Base-by-base conservation (phyloP, 1,140 invertebrate genomes). In the Gryon sp. region DNA sequence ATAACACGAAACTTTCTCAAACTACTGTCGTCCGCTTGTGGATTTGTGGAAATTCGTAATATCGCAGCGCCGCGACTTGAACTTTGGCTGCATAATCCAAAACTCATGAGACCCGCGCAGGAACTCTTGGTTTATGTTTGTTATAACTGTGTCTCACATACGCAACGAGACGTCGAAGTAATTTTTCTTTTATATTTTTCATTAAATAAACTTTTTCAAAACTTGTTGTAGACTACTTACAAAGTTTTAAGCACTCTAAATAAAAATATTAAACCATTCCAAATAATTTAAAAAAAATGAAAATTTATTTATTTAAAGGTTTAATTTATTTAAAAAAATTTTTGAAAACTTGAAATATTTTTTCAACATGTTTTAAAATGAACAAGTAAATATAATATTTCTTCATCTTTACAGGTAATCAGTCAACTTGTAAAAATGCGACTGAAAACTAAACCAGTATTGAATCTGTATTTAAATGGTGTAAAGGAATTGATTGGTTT, bases 81-180 rank as follows among this genome's bases (percentile, higher is more conserved):
- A 87, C 92, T 94, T 63, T 99, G 97, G 97, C 89, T 99, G 18
- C 97, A 98, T 82, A 98, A 98, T 89, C 96, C 97, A 22, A 99
- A 99, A 90, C 86, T 97, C 32, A 94, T 95, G 86, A 92, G 95
- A 81, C 92, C 94, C 5, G 96, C 97, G 0, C 97, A 98, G 86
- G 97, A 99, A 87, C 88, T 99, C n/a, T 88, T 99, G 2, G 93
- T 97, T 50, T 95, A 97, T 72, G 91, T 99, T 45, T 98, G 97
- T 84, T 93, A 95, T 70, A 99, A 99, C 88, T 94, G 95, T 81
- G 94, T 92, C 19, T 91, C 93, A 5, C 93, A 93, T 65, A 94
- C 94, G 3, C 91, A 93, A 75, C 90, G 92, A 60, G 97, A 99
- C 87, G 91, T 95, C 40, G 97, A 99, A 88, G 95, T 98, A 8